Evolutionary conservation across 2,113 vertebrate species (phyloP).

Genomic region (Sceloporus tristichus): DNA sequence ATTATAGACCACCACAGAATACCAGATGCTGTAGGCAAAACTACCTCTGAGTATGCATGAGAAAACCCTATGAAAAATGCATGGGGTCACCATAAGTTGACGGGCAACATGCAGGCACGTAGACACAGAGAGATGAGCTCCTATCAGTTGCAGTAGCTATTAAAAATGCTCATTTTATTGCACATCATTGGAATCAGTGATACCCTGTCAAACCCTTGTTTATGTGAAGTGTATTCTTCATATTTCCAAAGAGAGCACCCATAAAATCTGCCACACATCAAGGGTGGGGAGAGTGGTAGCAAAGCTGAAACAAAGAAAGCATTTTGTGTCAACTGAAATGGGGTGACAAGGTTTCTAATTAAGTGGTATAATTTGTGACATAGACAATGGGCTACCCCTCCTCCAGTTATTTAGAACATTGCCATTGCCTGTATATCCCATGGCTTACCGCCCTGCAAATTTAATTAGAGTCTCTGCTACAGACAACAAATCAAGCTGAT

Average conservation of each 20-base stretch:
- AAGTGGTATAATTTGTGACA: slow-evolving; percentile 11
- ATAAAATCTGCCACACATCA: background rate
- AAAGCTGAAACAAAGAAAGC: background rate
- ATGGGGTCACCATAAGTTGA: no score
- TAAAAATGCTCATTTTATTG: background rate
- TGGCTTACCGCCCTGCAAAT: slow-evolving; percentile 60
- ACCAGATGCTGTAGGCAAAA: no score
- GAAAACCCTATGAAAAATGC: no score
- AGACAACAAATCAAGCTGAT: slow-evolving; percentile 46
- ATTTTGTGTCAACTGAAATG: background rate
- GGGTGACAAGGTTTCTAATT: background rate
- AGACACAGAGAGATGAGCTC: no score
- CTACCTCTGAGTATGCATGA: no score
- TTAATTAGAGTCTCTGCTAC: slow-evolving; percentile 67
- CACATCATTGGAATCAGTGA: background rate
- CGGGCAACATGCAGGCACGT: no score
- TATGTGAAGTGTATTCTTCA: background rate
- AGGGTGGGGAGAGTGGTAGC: background rate
- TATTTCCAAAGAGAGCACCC: slow-evolving; percentile 2
- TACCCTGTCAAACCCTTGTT: background rate
- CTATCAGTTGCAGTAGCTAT: background rate
- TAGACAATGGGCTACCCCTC: background rate
- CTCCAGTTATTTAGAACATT: slow-evolving; percentile 7
- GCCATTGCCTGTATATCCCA: slow-evolving; percentile 49
- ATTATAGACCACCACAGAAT: no score